phyloP scores from a whole-genome alignment of 1,140 invertebrate genomes.

The Oncopodura yosiiana region DNA sequence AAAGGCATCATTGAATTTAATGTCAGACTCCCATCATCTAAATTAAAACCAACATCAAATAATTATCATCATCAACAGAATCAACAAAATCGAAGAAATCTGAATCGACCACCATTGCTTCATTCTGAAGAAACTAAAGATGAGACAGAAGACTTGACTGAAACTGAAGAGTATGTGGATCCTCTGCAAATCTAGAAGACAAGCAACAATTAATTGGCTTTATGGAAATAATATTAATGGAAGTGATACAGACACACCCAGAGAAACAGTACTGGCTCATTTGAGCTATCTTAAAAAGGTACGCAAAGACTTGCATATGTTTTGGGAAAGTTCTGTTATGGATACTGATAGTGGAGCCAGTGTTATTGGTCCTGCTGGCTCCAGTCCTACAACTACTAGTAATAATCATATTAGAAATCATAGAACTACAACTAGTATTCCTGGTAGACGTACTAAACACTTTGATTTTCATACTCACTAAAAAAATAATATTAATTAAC shows the following conservation, averaged over 20 bases:
- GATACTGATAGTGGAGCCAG: too few species aligned
- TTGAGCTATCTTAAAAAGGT: constrained; percentile 27
- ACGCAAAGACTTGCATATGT: not conserved
- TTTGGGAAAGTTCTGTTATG: not conserved
- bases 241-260: constrained; percentile 11
- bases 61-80: too few species aligned
- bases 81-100: not conserved
- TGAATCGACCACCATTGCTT: not conserved
- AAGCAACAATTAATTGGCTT: constrained; percentile 12
- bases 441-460: too few species aligned
- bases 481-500: too few species aligned
- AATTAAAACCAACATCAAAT: not conserved
- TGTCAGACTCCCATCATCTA: constrained; percentile 35
- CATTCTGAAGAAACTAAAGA: not conserved
- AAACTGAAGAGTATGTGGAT: constrained; percentile 20
- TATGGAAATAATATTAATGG: constrained; percentile 5
- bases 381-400: too few species aligned
- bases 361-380: too few species aligned
- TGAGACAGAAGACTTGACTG: not conserved
- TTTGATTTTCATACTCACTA: too few species aligned
- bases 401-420: too few species aligned
- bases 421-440: too few species aligned
- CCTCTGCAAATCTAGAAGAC: constrained; percentile 6
- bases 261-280: constrained; percentile 19
- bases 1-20: constrained; percentile 34